phyloP scores from a whole-genome alignment of 2,113 vertebrate genomes.

The Nicator chloris region DNA sequence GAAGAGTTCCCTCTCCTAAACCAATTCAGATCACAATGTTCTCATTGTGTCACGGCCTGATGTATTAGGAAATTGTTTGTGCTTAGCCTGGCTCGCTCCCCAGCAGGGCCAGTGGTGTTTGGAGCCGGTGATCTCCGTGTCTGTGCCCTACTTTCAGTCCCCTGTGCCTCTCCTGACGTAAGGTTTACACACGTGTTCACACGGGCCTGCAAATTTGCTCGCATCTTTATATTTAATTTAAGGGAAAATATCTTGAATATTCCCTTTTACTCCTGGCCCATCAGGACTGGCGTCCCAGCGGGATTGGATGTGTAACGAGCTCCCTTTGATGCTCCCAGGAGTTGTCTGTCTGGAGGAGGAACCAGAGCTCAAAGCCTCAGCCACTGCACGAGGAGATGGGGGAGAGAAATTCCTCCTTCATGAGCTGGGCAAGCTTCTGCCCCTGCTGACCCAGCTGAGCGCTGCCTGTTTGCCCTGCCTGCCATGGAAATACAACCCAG shows the following conservation, averaged over 20 bases:
- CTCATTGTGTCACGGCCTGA: not conserved
- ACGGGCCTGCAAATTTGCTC: not conserved
- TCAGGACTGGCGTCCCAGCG: not conserved
- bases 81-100: not conserved
- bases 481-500: not conserved
- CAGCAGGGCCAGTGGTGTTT: not conserved
- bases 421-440: not conserved
- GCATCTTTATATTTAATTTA: slow-evolving; percentile 26
- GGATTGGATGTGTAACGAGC: not conserved
- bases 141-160: not conserved
- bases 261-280: slow-evolving; percentile 33
- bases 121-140: not conserved
- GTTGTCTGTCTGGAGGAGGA: not conserved
- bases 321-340: slow-evolving; percentile 39
- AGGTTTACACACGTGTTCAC: not conserved
- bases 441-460: not conserved
- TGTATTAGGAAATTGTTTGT: not conserved
- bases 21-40: not conserved
- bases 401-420: not conserved
- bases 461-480: not conserved
- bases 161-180: not conserved
- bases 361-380: not conserved
- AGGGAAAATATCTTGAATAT: slow-evolving; percentile 30
- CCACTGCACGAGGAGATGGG: not conserved
- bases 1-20: not conserved